Evolutionary conservation across 2,113 vertebrate genomes (phyloP), one percentile per base, ranked within the genome.

Genomic region (Romanogobio albipinnatus): DNA sequence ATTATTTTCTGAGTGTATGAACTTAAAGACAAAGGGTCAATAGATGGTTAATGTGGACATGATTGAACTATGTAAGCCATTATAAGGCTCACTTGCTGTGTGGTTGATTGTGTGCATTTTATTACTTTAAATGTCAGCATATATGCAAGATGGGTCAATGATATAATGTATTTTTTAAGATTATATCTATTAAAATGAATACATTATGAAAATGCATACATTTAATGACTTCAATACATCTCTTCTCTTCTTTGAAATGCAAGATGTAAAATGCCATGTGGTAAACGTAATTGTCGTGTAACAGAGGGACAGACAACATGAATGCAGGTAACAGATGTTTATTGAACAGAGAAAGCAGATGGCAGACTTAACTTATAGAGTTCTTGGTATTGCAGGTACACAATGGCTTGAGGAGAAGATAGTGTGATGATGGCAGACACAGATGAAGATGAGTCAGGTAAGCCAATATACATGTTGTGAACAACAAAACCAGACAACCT

Each of bases 41-140:
- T 26, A 47, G 6, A 29, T 49, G 71, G 86, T 87, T 83, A 87
- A 74, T 58, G 76, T 68, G 82, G 62, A 56, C 45, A 81, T 19
- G 19, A 62, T 19, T 82, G 39, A 51, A 79, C 82, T 53, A 15
- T n/a, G 39, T 49, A 58, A 11, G 45, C 24, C 13, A 66, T 84
- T 84, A 81, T 49, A 22, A 33, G 36, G 36, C 33, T 61, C n/a
- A 61, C 8, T 24, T 73, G 33, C 29, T 77, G 29, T n/a, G 29
- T 58, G 33, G 5, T 11, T 53, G 15, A 66, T 17, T 82, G 43
- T 82, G 62, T 33, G n/a, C 5, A 22, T 68, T 68, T 66, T 66
- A 66, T 66, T 17, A 17, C 26, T 29, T 70, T 71, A 43, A 66
- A 29, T 64, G 13, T 2, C 24, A 49, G 47, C 26, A 29, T 2